Evolutionary conservation across 2,113 vertebrate species (phyloP).

Genomic region (Tachysurus fulvidraco): DNA sequence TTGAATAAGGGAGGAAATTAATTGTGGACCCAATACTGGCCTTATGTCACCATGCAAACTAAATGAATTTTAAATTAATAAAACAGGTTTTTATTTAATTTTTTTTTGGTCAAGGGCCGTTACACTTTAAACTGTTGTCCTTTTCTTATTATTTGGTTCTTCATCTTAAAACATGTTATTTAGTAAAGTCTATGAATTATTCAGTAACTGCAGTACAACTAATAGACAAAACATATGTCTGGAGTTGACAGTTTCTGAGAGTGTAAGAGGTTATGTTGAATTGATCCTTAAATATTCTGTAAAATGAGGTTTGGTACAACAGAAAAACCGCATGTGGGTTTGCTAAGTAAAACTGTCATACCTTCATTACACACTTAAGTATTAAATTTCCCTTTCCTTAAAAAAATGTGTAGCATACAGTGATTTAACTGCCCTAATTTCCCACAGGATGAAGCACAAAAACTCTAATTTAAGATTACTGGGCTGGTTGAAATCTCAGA

Average conservation of each 20-base stretch:
- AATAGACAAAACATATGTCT: neutral
- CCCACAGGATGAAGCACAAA: neutral
- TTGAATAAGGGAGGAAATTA: neutral
- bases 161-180: neutral
- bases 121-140: neutral
- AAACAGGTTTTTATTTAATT: neutral
- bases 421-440: neutral
- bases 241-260: conserved; percentile 1
- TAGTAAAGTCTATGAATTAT: neutral
- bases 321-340: neutral
- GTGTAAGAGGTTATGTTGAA: neutral
- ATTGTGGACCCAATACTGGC: neutral
- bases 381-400: neutral
- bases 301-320: neutral
- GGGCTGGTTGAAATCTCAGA: neutral
- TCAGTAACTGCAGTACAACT: neutral
- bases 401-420: neutral
- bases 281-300: neutral
- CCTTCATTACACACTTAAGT: neutral
- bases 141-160: neutral
- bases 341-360: neutral
- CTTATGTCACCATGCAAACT: neutral
- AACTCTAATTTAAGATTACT: neutral
- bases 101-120: neutral
- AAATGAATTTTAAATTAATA: neutral